Conservation (phyloP, 2,113 vertebrate genomes). For the Acanthisitta chloris region DNA sequence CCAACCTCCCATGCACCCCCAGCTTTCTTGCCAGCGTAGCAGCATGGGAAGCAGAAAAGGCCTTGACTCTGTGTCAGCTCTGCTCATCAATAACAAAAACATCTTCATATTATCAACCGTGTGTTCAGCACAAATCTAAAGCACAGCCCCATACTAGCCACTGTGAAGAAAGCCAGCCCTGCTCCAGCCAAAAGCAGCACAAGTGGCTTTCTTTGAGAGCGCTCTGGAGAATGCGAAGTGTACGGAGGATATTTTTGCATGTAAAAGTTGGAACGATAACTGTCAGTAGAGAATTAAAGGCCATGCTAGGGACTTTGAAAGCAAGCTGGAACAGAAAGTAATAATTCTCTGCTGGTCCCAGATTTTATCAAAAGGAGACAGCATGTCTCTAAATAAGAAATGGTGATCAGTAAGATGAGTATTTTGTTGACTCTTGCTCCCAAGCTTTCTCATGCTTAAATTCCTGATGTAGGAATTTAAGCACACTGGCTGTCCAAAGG, state of each 20-base stretch:
- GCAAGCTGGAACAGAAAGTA: neutral
- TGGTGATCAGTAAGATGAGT: neutral
- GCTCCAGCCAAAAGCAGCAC: no score
- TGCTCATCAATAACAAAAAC: no score
- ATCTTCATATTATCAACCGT: no score
- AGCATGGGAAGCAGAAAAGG: no score
- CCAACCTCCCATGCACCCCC: no score
- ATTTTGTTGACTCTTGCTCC: constrained; percentile 1
- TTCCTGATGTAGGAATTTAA: neutral
- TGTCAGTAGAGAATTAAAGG: neutral
- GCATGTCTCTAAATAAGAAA: neutral
- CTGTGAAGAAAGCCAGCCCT: no score
- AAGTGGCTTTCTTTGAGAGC: neutral
- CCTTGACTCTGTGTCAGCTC: no score
- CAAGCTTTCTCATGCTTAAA: neutral
- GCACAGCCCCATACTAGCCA: no score
- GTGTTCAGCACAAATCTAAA: no score
- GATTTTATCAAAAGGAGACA: constrained; percentile 23
- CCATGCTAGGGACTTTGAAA: neutral
- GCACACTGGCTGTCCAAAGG: neutral
- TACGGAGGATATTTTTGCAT: neutral
- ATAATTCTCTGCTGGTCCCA: neutral
- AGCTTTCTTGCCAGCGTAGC: no score
- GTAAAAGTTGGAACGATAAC: neutral
- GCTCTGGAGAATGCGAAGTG: neutral